These are phyloP conservation scores for Apis laboriosa DNA, from an alignment of 1,140 invertebrate species.

Conservation along the genomic window DNA sequence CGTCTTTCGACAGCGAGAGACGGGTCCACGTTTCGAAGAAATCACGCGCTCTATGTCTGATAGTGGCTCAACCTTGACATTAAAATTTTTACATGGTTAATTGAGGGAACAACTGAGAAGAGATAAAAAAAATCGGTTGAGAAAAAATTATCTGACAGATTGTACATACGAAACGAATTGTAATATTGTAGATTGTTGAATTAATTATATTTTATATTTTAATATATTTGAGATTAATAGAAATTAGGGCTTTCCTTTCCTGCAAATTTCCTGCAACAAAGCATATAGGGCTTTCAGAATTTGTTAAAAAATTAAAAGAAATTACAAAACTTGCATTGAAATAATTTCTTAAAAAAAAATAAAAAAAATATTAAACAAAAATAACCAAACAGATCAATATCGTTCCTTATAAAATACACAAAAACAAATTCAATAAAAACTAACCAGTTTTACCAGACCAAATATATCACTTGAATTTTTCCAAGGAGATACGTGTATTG, in stretches of 20 bases:
- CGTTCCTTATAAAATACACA: neutral
- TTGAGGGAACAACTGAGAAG: neutral
- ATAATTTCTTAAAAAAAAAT: too few relatives aligned
- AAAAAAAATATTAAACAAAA: too few relatives aligned
- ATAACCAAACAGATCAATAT: too few relatives aligned
- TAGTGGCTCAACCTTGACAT: conserved; percentile 27
- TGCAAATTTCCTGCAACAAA: too few relatives aligned
- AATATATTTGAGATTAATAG: too few relatives aligned
- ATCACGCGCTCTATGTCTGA: conserved; percentile 30
- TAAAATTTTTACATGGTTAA: conserved; percentile 13
- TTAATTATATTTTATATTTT: too few relatives aligned
- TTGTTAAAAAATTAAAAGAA: too few relatives aligned
- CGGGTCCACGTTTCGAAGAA: conserved; percentile 28
- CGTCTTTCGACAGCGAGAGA: conserved; percentile 1
- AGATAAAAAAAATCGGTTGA: neutral
- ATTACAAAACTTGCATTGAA: too few relatives aligned
- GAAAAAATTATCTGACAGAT: neutral
- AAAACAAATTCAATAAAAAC: neutral
- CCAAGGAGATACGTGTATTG: conserved; percentile 10
- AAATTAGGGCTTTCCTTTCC: too few relatives aligned
- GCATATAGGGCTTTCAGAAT: too few relatives aligned
- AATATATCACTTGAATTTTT: neutral
- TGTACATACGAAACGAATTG: too few relatives aligned
- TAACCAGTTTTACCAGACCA: neutral
- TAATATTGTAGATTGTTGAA: too few relatives aligned